Conservation (phyloP, 2,888 invertebrate genomes). For the Drosophila mayaguana region DNA sequence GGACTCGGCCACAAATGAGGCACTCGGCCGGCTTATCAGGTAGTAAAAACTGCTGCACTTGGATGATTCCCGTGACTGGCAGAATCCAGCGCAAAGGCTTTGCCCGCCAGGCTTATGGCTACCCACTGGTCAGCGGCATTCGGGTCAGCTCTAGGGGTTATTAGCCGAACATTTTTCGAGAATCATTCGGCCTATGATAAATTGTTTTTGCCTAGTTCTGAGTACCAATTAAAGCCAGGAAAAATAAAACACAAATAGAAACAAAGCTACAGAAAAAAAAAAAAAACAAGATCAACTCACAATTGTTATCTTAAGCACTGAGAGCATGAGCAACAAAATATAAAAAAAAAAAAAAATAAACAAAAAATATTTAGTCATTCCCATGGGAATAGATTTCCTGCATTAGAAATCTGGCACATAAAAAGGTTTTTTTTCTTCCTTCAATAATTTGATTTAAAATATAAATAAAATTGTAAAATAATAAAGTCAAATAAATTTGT, state of each 20-base stretch:
- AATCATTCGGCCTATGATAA: conserved; percentile 71
- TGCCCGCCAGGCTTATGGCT: conserved; percentile 12
- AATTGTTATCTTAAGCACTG: conserved; percentile 55
- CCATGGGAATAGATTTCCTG: conserved; percentile 22
- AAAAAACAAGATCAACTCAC: conserved; percentile 21
- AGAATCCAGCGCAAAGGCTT: conserved; percentile 22
- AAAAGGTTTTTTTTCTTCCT: not conserved
- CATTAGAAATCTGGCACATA: conserved; percentile 18
- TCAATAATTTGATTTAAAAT: not conserved
- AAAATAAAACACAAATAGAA: conserved; percentile 1
- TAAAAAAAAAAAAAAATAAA: not conserved
- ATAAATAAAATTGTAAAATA: not conserved
- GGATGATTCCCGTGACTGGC: conserved; percentile 72
- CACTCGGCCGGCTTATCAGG: conserved; percentile 67
- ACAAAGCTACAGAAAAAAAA: conserved; percentile 6
- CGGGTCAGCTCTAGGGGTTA: conserved; percentile 55
- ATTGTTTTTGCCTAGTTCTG: conserved; percentile 71
- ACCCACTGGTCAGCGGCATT: conserved; percentile 49
- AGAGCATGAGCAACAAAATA: conserved; percentile 43
- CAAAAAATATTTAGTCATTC: conserved; percentile 2
- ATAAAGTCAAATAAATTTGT: too few relatives aligned
- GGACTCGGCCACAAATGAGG: conserved; percentile 30
- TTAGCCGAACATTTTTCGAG: conserved; percentile 63
- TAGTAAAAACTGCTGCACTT: conserved; percentile 77
- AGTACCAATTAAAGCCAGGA: conserved; percentile 69